phyloP scores from a whole-genome alignment of 1,140 invertebrate genomes.

The Bradysia coprophila region DNA sequence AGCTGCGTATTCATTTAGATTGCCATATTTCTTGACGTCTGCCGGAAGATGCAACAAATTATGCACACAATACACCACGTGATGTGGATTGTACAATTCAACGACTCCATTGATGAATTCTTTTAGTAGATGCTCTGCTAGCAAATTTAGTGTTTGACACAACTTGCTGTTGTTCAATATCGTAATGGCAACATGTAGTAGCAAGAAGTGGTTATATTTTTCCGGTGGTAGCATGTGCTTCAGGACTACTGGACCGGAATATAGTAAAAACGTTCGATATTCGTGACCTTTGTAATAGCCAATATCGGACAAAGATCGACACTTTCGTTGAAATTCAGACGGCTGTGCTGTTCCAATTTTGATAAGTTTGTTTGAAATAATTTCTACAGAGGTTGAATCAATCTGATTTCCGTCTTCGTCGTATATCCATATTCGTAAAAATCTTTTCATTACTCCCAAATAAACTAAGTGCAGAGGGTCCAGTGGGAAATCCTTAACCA shows the following conservation, averaged over 20 bases:
- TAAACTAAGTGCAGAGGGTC: constrained; percentile 12
- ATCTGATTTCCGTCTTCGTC: background rate
- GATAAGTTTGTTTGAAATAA: background rate
- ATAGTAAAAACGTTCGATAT: constrained; percentile 4
- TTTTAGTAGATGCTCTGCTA: too few species aligned
- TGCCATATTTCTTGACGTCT: too few species aligned
- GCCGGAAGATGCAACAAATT: too few species aligned
- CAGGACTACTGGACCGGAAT: constrained; percentile 1
- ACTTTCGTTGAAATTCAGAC: constrained; percentile 1
- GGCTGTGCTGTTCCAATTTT: background rate
- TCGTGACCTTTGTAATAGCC: constrained; percentile 5
- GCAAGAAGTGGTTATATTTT: constrained; percentile 3
- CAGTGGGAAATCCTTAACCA: constrained; percentile 10
- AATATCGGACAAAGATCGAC: constrained; percentile 1
- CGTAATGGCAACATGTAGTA: background rate
- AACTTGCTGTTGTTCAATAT: too few species aligned
- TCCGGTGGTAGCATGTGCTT: constrained; percentile 3
- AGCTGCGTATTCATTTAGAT: too few species aligned
- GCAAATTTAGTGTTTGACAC: too few species aligned
- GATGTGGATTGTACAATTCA: too few species aligned
- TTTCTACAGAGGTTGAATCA: background rate
- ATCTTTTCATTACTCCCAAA: constrained; percentile 11
- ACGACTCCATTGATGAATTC: too few species aligned
- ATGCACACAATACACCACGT: too few species aligned
- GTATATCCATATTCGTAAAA: constrained; percentile 6